phyloP scores from a whole-genome alignment of 2,113 vertebrate species.

The Noctilio leporinus region DNA sequence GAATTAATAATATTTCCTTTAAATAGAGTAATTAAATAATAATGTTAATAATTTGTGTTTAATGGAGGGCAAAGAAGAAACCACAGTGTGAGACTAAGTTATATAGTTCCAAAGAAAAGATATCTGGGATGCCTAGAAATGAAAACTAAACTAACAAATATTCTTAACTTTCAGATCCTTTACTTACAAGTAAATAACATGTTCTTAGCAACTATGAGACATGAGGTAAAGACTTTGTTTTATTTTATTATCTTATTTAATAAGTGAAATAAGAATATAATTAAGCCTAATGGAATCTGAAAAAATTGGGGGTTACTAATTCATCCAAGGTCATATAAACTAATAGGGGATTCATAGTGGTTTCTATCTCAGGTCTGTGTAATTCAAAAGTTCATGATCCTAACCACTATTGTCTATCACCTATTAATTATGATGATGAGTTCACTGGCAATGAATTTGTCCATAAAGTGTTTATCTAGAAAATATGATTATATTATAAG shows the following conservation, averaged over 20 bases:
- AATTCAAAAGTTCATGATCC: not conserved
- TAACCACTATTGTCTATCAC: not conserved
- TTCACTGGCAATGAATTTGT: not conserved
- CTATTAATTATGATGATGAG: not conserved
- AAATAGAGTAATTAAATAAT: not conserved
- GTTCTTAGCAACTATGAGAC: not conserved
- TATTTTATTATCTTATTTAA: not conserved
- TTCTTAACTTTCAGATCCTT: not conserved
- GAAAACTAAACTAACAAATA: not conserved
- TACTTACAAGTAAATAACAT: not conserved
- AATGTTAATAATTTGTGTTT: constrained; percentile 3
- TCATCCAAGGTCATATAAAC: not conserved
- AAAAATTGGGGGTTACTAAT: not conserved
- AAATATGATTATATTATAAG: not conserved
- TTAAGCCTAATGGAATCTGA: not conserved
- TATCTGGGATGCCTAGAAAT: not conserved
- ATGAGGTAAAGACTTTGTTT: not conserved
- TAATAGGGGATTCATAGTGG: not conserved
- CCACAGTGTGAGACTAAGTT: not conserved
- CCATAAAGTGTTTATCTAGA: not conserved
- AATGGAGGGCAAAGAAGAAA: not conserved
- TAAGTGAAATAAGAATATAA: not conserved
- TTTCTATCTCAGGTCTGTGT: not conserved
- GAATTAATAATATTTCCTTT: not conserved
- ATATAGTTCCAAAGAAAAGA: not conserved